Percentiles rank a stretch among this genome's conserved stretches.
phyloP scores from a whole-genome alignment of 2,797 vertebrate genomes.

The Platalea minor region DNA sequence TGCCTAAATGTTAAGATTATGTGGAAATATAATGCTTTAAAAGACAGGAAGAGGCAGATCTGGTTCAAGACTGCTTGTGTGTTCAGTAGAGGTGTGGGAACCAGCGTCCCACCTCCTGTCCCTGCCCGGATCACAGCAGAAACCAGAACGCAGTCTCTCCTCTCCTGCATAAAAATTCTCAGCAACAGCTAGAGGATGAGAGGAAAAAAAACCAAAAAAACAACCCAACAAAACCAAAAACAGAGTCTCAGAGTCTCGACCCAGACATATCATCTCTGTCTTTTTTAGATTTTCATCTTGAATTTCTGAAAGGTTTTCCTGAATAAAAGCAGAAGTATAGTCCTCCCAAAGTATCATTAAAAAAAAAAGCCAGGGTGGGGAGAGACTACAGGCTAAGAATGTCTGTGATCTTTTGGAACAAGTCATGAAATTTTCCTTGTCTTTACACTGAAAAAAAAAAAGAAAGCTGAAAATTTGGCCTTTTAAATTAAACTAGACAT shows the following conservation, averaged over 20 bases:
- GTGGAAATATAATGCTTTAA: not conserved
- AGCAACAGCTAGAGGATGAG: not conserved
- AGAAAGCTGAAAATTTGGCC: not conserved
- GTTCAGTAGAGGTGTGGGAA: accelerated
- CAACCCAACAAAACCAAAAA: no score
- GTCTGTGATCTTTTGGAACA: not conserved
- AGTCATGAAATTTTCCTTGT: not conserved
- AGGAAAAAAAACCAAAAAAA: not conserved
- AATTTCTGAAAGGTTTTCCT: not conserved
- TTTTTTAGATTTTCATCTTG: not conserved
- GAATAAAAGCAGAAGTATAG: not conserved
- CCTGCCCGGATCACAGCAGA: not conserved
- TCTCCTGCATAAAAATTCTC: not conserved
- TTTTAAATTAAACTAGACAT: not conserved
- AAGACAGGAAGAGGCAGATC: not conserved
- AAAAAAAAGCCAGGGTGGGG: accelerated
- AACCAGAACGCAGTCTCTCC: not conserved
- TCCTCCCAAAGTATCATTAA: not conserved
- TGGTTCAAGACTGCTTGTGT: not conserved
- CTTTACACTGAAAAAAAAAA: not conserved
- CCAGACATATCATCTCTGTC: not conserved
- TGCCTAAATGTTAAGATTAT: not conserved
- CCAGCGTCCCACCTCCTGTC: not conserved
- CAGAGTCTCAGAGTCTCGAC: not conserved
- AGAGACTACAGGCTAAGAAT: not conserved